phyloP scores from a whole-genome alignment of 2,888 invertebrate genomes.

The Drosophila anceps region DNA sequence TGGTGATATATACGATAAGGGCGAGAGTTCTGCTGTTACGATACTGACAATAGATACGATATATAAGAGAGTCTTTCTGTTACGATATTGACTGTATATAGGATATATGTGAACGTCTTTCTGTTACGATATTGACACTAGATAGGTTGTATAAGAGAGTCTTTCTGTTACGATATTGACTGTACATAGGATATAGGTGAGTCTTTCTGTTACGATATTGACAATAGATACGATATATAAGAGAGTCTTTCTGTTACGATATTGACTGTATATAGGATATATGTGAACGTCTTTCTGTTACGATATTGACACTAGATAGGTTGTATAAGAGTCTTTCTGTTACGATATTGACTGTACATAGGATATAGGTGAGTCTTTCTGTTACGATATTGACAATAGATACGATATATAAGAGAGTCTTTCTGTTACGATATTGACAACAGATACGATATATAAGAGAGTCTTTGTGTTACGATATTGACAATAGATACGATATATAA shows the following conservation, averaged over 20 bases:
- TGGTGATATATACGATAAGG: too few relatives aligned
- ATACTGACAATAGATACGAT: neutral
- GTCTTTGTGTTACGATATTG: neutral
- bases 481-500: neutral
- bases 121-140: neutral
- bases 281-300: neutral
- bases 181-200: too few relatives aligned
- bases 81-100: too few relatives aligned
- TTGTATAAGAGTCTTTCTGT: neutral
- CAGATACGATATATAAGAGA: neutral
- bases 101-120: neutral
- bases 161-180: too few relatives aligned
- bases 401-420: neutral
- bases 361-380: neutral
- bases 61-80: neutral
- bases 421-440: neutral
- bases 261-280: neutral
- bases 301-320: neutral
- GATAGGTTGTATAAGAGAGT: neutral
- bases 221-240: neutral
- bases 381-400: neutral
- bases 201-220: neutral
- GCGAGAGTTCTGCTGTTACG: neutral
- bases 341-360: slow-evolving; percentile 4
- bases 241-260: neutral